Evolutionary conservation across 2,113 vertebrate species (phyloP), one percentile per base, ranked within the genome.

Genomic region (Micromys minutus): DNA sequence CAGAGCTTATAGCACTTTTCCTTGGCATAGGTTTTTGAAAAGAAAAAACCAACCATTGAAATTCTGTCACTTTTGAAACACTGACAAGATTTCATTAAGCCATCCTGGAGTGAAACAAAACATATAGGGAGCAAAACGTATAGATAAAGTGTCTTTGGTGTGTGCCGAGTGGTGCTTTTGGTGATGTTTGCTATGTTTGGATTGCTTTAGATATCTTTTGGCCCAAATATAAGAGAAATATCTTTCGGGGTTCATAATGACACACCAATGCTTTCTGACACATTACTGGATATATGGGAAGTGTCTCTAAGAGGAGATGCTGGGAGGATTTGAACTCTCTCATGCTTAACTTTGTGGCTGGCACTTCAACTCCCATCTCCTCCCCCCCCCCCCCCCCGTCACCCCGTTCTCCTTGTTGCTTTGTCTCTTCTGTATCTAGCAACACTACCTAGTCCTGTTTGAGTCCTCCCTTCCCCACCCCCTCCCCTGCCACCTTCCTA

Each of bases 221-320:
- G 97, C 97, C 95, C 96, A 97, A 97, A 97, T 98, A 97, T 97
- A 97, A 89, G 95, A 94, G 90, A 12, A 13, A 16, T 79, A 31
- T 94, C 91, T 93, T 89, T 9, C 77, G 63, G 31, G 47, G 21
- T 26, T 83, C 76, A 3, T 93, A 65, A 90, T 57, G 2, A 34
- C 12, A 26, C 42, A 47, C 15, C 61, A 24, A 86, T 34, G n/a
- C 22, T 45, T 81, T 87, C 55, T 87, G 57, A 59, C 34, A 31
- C 24, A n/a, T 86, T 81, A 57, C 42, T 72, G 39, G 89, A 55
- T 63, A 36, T 16, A 57, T 90, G 75, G n/a, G 63, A 81, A 91
- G 52, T 42, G 21, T 71, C 83, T 75, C 52, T 88, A 69, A 59
- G 39, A 13, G 39, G 31, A 17, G 59, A 21, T 79, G 36, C 42